phyloP scores from a whole-genome alignment of 1,140 invertebrate species.

The Saxidomus purpurata region DNA sequence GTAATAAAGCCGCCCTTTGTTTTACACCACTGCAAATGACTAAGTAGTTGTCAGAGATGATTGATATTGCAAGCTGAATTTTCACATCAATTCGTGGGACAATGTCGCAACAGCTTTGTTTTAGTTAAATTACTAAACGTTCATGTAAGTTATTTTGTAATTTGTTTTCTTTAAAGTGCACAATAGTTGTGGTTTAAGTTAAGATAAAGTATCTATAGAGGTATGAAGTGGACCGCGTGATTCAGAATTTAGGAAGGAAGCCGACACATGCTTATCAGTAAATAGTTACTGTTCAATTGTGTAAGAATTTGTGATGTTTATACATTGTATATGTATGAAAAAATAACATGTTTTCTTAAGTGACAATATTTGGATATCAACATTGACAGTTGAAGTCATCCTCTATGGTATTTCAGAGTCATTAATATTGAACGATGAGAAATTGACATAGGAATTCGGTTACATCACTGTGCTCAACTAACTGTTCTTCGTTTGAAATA shows the following conservation, averaged over 20 bases:
- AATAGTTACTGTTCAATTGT: no score
- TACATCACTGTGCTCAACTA: slow-evolving; percentile 2
- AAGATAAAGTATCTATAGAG: neutral
- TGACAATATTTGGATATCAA: neutral
- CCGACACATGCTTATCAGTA: neutral
- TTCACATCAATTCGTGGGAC: slow-evolving; percentile 23
- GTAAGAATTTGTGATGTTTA: neutral
- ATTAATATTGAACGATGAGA: slow-evolving; percentile 12
- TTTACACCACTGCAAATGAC: slow-evolving; percentile 24
- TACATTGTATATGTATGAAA: neutral
- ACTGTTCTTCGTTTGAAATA: slow-evolving; percentile 8
- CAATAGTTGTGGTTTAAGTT: neutral
- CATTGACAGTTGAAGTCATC: slow-evolving; percentile 20
- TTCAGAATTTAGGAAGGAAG: neutral
- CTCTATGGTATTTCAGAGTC: slow-evolving; percentile 5
- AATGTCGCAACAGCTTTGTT: neutral
- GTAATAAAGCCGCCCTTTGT: slow-evolving; percentile 14
- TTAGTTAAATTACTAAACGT: neutral
- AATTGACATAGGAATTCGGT: slow-evolving; percentile 38
- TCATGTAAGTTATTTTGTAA: neutral
- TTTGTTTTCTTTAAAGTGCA: no score
- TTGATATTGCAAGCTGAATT: neutral
- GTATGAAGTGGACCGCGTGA: neutral
- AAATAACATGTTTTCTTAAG: neutral
- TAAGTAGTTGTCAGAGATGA: neutral